A percentile compares a stretch with the other conserved stretches of the same genome.
Evolutionary conservation across 2,797 vertebrate species (phyloP).

Genomic region (Ataeniobius toweri): DNA sequence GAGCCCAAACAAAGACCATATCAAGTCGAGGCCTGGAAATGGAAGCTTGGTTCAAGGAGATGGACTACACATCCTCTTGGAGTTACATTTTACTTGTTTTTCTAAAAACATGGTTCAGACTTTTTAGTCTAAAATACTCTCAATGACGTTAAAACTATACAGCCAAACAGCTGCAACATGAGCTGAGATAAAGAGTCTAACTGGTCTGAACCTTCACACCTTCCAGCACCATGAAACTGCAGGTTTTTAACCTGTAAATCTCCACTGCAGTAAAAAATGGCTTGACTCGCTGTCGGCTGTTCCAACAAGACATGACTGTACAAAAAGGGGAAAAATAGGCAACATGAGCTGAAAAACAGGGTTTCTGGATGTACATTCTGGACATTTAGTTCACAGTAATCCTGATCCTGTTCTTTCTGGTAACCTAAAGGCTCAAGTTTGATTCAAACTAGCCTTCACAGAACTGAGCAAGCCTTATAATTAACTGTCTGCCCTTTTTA

Average conservation of each 20-base stretch:
- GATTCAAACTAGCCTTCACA: neutral
- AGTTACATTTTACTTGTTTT: too few relatives aligned
- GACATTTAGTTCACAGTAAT: neutral
- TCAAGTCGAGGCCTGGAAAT: neutral
- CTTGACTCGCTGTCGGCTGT: neutral
- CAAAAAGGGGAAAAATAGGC: neutral
- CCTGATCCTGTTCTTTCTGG: neutral
- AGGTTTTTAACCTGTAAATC: neutral
- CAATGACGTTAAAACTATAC: neutral
- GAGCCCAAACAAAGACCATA: neutral
- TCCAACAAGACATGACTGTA: neutral
- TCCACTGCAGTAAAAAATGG: neutral
- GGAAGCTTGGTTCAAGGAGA: neutral
- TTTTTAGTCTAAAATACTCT: neutral
- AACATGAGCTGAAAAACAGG: too few relatives aligned
- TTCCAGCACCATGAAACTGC: neutral
- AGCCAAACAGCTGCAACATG: neutral
- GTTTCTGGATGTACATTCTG: too few relatives aligned
- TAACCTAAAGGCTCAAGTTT: neutral
- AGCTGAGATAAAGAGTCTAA: neutral
- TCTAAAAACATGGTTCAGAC: too few relatives aligned
- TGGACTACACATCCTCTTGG: too few relatives aligned
- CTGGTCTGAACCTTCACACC: neutral
- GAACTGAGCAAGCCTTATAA: neutral
- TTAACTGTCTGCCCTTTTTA: neutral